Evolutionary conservation across 2,888 invertebrate species (phyloP).

Genomic region (Aspidiotus destructor): DNA sequence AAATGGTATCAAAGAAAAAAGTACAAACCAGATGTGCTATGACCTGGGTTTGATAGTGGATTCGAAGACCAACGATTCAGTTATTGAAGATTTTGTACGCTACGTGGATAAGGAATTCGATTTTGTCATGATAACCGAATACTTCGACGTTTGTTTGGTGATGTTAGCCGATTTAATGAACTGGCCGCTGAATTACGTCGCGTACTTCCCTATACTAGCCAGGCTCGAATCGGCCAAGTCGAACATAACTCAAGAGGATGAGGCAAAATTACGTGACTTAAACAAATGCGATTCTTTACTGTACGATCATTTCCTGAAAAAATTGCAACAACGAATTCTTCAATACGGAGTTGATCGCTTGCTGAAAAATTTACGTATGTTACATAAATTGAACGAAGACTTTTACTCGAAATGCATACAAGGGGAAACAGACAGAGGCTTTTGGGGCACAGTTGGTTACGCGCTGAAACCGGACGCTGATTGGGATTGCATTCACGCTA

Average conservation of each 20-base stretch:
- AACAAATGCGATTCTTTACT: constrained; percentile 9
- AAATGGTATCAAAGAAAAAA: constrained; percentile 25
- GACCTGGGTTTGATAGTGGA: constrained; percentile 36
- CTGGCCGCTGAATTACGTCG: constrained; percentile 37
- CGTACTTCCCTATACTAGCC: constrained; percentile 14
- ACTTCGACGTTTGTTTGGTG: constrained; percentile 38
- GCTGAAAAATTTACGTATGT: neutral
- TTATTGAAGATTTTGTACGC: constrained; percentile 35
- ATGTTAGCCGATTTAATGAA: constrained; percentile 37
- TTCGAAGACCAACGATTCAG: constrained; percentile 26
- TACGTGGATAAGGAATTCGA: constrained; percentile 37
- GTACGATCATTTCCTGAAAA: constrained; percentile 12
- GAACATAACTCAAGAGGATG: neutral
- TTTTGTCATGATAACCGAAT: constrained; percentile 38
- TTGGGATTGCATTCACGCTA: constrained; percentile 10
- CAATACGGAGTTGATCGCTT: constrained; percentile 6
- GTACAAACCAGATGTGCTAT: constrained; percentile 38
- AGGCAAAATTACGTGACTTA: constrained; percentile 2
- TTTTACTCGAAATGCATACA: neutral
- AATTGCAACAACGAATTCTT: neutral
- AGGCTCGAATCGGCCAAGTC: neutral
- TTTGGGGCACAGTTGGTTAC: neutral
- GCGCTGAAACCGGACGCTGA: constrained; percentile 8
- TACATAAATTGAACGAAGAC: constrained; percentile 2
- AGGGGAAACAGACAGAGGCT: neutral